A percentile compares a stretch with the other conserved stretches of the same genome.
Conservation (phyloP, 2,888 invertebrate genomes). For the Mythimna ferrago region DNA sequence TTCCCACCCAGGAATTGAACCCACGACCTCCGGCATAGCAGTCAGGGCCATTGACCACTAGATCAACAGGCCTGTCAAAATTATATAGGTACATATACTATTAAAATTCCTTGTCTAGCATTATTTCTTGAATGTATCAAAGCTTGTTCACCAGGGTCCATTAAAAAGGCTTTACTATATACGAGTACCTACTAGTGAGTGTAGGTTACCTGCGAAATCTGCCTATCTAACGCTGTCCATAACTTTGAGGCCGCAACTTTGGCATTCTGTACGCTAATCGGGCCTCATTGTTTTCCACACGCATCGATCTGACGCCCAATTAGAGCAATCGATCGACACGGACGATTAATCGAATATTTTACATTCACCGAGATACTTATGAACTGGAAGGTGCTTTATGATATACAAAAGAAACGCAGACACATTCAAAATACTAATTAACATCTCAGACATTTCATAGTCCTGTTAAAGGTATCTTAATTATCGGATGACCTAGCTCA, state of each 20-base stretch:
- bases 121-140: not conserved
- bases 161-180: not conserved
- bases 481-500: too few relatives aligned
- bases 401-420: not conserved
- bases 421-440: not conserved
- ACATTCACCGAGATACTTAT: constrained; percentile 55
- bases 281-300: constrained; percentile 75
- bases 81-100: too few relatives aligned
- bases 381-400: constrained; percentile 36
- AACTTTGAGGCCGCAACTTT: constrained; percentile 30
- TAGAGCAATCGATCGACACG: constrained; percentile 75
- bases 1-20: too few relatives aligned
- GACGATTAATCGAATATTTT: constrained; percentile 74
- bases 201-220: constrained; percentile 20
- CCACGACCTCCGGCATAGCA: too few relatives aligned
- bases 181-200: not conserved
- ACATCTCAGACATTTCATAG: not conserved
- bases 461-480: too few relatives aligned
- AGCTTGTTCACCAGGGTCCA: not conserved
- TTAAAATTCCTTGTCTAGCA: not conserved
- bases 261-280: constrained; percentile 57
- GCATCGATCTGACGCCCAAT: constrained; percentile 79
- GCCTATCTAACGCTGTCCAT: constrained; percentile 12
- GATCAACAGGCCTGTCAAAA: too few relatives aligned
- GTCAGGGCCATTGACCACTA: too few relatives aligned